Percentiles rank a stretch among this genome's conserved stretches.
Conservation (phyloP, 92 coral and sea anemone genomes). For the Zoanthus solanderi region DNA sequence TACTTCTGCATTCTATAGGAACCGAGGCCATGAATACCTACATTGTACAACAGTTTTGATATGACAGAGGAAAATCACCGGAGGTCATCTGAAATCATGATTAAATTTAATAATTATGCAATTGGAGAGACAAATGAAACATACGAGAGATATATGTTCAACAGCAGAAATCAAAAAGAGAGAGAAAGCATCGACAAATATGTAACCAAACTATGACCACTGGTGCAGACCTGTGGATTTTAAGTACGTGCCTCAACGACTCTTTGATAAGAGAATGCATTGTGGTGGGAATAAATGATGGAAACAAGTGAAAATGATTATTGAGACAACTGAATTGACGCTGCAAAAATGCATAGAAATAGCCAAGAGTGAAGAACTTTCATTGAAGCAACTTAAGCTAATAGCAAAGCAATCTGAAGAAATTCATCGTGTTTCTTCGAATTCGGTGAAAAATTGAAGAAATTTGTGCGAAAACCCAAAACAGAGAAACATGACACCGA, state of each 20-base stretch:
- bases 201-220: conserved; percentile 32
- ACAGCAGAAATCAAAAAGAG: not conserved
- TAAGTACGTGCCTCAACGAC: conserved; percentile 35
- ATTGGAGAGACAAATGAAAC: not conserved
- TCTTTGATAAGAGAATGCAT: not conserved
- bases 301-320: not conserved
- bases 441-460: too few relatives aligned
- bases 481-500: too few relatives aligned
- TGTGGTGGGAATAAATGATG: not conserved
- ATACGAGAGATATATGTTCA: too few relatives aligned
- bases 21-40: not conserved
- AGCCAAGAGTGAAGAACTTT: not conserved
- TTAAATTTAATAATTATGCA: not conserved
- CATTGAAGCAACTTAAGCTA: too few relatives aligned
- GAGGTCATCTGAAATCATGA: not conserved
- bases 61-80: too few relatives aligned
- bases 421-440: too few relatives aligned
- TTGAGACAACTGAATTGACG: not conserved
- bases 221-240: conserved; percentile 43
- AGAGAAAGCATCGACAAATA: conserved; percentile 36
- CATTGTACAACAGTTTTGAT: not conserved
- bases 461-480: too few relatives aligned
- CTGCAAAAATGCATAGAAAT: conserved; percentile 7
- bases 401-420: not conserved
- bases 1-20: not conserved